These are phyloP conservation scores for Heterotilapia buettikoferi DNA, from an alignment of 2,113 vertebrate species.

Conservation along the genomic window DNA sequence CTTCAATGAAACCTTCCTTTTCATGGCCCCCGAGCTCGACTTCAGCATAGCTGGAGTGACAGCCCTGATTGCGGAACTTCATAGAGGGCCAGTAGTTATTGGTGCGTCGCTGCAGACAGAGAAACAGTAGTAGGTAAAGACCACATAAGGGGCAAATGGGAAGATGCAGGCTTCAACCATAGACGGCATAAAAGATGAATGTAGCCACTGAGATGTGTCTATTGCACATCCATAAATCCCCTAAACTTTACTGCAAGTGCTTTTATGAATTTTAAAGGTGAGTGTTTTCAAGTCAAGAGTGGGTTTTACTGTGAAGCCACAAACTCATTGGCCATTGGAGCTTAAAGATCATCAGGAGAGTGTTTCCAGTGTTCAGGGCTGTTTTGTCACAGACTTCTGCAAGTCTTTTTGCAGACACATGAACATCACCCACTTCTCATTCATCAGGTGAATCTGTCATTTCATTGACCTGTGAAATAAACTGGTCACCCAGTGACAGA, in stretches of 20 bases:
- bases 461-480: background rate
- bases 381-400: background rate
- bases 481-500: background rate
- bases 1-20: slow-evolving; percentile 91
- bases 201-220: background rate
- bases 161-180: background rate
- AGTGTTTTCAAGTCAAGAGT: background rate
- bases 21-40: slow-evolving; percentile 85
- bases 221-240: background rate
- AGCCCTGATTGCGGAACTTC: slow-evolving; percentile 85
- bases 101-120: slow-evolving; percentile 74
- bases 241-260: background rate
- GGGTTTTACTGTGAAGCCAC: background rate
- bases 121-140: background rate
- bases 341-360: background rate
- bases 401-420: background rate
- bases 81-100: slow-evolving; percentile 89
- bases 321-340: background rate
- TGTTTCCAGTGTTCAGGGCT: background rate
- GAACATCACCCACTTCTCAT: background rate
- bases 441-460: background rate
- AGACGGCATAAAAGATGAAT: background rate
- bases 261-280: background rate
- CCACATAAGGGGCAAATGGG: background rate
- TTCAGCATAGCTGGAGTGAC: slow-evolving; percentile 80